Evolutionary conservation across 2,888 invertebrate genomes (phyloP).

Genomic region (Synanthedon vespiformis): DNA sequence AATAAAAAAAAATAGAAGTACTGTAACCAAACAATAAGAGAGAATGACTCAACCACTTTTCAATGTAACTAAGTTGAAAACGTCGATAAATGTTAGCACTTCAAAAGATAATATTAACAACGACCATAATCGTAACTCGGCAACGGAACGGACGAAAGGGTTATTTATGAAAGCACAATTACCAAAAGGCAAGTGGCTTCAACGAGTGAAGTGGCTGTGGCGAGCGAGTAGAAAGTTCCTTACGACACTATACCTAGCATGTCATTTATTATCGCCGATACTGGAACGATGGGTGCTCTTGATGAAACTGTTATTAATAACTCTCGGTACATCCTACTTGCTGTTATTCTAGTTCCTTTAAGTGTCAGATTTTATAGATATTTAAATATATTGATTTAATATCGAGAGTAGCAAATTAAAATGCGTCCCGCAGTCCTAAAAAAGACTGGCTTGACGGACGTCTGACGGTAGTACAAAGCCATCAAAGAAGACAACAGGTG

Average conservation of each 20-base stretch:
- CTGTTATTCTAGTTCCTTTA: too few species aligned
- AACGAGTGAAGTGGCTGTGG: conserved; percentile 6
- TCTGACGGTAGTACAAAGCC: too few species aligned
- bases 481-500: too few species aligned
- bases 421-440: too few species aligned
- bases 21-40: too few species aligned
- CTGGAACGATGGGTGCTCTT: conserved; percentile 10
- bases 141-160: neutral
- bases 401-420: too few species aligned
- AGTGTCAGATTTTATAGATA: too few species aligned
- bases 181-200: conserved; percentile 4
- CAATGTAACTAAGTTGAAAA: too few species aligned
- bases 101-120: neutral
- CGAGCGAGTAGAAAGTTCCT: conserved; percentile 44
- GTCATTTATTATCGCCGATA: conserved; percentile 26
- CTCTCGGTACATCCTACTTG: too few species aligned
- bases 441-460: too few species aligned
- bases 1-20: neutral
- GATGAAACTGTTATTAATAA: neutral
- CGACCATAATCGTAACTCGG: neutral
- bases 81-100: neutral
- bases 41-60: too few species aligned
- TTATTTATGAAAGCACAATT: conserved; percentile 18
- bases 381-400: too few species aligned
- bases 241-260: conserved; percentile 24